Evolutionary conservation across 2,888 invertebrate species (phyloP).

Genomic region (Parnassius apollo): DNA sequence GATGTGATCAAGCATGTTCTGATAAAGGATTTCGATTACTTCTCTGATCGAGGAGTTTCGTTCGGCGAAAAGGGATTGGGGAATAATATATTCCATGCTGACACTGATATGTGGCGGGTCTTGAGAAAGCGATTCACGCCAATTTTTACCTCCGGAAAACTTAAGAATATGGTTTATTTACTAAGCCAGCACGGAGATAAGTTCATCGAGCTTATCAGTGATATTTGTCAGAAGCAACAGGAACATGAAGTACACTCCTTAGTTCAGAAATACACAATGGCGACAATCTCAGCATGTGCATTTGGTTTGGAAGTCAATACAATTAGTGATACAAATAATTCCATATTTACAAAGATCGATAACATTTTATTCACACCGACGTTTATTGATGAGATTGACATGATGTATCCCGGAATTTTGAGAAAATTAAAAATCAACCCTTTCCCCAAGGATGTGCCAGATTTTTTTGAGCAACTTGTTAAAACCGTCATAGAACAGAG

Average conservation of each 20-base stretch:
- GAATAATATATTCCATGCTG: no score
- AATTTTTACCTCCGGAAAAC: no score
- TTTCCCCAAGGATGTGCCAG: conserved; percentile 36
- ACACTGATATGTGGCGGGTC: no score
- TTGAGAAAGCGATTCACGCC: no score
- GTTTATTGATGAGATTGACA: conserved; percentile 29
- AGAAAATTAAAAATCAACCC: conserved; percentile 39
- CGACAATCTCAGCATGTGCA: conserved; percentile 42
- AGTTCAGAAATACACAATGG: conserved; percentile 44
- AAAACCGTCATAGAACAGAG: conserved; percentile 39
- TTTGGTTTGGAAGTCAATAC: conserved; percentile 45
- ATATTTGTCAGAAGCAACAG: conserved; percentile 25
- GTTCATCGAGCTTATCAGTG: conserved; percentile 39
- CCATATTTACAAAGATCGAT: conserved; percentile 4
- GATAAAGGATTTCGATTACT: conserved; percentile 54
- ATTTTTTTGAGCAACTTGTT: conserved; percentile 36
- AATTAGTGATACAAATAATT: conserved; percentile 1
- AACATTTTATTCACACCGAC: conserved; percentile 7
- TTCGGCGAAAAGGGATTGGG: conserved; percentile 34
- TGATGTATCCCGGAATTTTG: conserved; percentile 50
- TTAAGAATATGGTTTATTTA: no score
- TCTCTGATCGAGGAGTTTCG: conserved; percentile 49
- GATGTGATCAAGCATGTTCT: conserved; percentile 53
- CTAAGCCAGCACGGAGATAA: conserved; percentile 28
- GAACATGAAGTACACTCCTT: conserved; percentile 41